phyloP scores from a whole-genome alignment of 2,113 vertebrate genomes.

The Dunckerocampus dactyliophorus region DNA sequence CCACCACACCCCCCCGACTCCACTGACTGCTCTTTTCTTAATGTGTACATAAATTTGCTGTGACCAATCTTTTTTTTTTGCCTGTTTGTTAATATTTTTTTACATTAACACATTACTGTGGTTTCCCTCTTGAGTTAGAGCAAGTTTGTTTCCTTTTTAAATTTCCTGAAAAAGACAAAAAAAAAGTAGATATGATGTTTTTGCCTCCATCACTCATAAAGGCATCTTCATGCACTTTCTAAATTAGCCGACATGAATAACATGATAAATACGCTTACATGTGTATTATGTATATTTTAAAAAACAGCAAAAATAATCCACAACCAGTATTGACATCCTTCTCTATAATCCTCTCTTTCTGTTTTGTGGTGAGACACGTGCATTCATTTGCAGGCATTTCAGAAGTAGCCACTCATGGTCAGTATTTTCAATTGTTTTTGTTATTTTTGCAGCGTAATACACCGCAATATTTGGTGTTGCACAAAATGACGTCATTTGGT shows the following conservation, averaged over 20 bases:
- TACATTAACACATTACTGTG: slow-evolving; percentile 62
- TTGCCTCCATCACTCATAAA: no score
- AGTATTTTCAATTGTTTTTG: background rate
- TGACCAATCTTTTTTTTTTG: slow-evolving; percentile 67
- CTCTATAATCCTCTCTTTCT: no score
- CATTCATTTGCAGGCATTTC: background rate
- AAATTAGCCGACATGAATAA: no score
- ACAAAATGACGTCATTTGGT: background rate
- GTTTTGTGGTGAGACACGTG: no score
- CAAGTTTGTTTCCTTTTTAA: slow-evolving; percentile 30
- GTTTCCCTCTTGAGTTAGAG: slow-evolving; percentile 24
- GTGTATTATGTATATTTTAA: no score
- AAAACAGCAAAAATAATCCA: no score
- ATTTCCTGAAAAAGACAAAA: slow-evolving; percentile 12
- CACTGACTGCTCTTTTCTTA: slow-evolving; percentile 72
- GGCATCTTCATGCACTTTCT: no score
- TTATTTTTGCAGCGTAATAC: no score
- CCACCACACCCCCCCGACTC: slow-evolving; percentile 2
- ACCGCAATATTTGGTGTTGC: background rate
- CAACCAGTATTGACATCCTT: no score
- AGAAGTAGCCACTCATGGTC: background rate
- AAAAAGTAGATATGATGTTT: background rate
- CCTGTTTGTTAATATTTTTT: slow-evolving; percentile 72
- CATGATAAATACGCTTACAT: no score
- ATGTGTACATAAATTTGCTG: slow-evolving; percentile 76